Evolutionary conservation across 2,113 vertebrate genomes (phyloP).

Genomic region (Hymenochirus boettgeri): DNA sequence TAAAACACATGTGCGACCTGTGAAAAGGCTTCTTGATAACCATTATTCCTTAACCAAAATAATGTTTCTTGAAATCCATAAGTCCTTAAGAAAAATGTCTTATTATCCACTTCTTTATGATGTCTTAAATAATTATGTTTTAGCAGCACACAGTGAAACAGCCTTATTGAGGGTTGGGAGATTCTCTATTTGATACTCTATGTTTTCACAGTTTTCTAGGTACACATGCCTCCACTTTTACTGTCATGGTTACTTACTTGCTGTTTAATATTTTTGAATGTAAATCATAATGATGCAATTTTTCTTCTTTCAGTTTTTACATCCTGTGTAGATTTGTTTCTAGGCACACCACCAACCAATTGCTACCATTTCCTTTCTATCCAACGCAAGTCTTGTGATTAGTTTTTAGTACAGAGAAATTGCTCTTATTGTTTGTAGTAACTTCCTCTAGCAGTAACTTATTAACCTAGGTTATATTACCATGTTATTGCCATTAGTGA

Average conservation of each 20-base stretch:
- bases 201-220: no score
- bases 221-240: constrained; percentile 69
- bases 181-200: no score
- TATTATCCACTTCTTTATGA: no score
- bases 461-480: constrained; percentile 88
- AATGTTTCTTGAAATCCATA: no score
- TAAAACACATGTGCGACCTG: no score
- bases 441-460: constrained; percentile 92
- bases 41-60: no score
- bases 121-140: no score
- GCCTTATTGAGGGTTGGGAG: no score
- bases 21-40: no score
- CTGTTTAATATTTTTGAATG: constrained; percentile 52
- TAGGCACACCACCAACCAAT: constrained; percentile 78
- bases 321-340: constrained; percentile 68
- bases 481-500: constrained; percentile 84
- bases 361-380: constrained; percentile 86
- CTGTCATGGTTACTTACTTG: constrained; percentile 49
- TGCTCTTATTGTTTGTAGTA: constrained; percentile 93
- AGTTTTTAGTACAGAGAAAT: constrained; percentile 89
- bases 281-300: constrained; percentile 60
- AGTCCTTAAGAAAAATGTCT: no score
- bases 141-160: no score
- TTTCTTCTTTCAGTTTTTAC: constrained; percentile 61
- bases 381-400: constrained; percentile 84